Percentiles rank a stretch among this genome's conserved stretches.
These are phyloP conservation scores for Boulengeromyrus knoepffleri DNA, from an alignment of 2,113 vertebrate genomes.

Conservation along the genomic window DNA sequence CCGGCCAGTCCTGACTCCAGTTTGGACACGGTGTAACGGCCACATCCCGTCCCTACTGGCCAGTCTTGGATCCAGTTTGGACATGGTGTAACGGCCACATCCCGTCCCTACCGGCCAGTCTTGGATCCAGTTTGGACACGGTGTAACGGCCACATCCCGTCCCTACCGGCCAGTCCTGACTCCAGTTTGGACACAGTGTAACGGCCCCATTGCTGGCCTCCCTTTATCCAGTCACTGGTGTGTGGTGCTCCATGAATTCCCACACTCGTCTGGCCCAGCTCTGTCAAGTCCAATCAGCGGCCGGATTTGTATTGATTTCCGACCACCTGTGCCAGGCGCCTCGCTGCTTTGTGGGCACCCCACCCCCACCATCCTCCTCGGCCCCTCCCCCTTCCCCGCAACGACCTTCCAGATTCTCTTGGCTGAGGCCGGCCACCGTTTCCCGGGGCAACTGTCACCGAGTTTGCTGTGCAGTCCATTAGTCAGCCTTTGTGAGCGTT, in stretches of 20 bases:
- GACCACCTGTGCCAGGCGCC: conserved; percentile 65
- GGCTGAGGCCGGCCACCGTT: conserved; percentile 51
- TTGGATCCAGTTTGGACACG: neutral
- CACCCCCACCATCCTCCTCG: conserved; percentile 34
- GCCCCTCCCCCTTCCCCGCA: neutral
- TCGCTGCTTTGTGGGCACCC: conserved; percentile 39
- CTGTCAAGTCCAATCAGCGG: conserved; percentile 41
- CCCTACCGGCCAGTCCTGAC: neutral
- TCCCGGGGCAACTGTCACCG: conserved; percentile 70
- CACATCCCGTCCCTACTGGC: neutral
- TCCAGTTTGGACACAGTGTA: neutral
- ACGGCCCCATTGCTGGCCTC: conserved; percentile 27
- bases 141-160: neutral
- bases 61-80: too few species aligned
- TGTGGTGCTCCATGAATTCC: conserved; percentile 48
- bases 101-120: neutral
- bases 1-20: neutral
- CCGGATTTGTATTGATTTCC: conserved; percentile 43
- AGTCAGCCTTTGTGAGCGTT: conserved; percentile 87
- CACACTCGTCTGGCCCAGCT: conserved; percentile 41
- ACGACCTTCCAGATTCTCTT: conserved; percentile 40
- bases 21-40: conserved; percentile 19
- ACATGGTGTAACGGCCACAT: neutral
- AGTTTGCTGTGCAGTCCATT: conserved; percentile 74
- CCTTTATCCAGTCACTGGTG: conserved; percentile 46